phyloP scores from a whole-genome alignment of 2,888 invertebrate species.

The Labia minor region DNA sequence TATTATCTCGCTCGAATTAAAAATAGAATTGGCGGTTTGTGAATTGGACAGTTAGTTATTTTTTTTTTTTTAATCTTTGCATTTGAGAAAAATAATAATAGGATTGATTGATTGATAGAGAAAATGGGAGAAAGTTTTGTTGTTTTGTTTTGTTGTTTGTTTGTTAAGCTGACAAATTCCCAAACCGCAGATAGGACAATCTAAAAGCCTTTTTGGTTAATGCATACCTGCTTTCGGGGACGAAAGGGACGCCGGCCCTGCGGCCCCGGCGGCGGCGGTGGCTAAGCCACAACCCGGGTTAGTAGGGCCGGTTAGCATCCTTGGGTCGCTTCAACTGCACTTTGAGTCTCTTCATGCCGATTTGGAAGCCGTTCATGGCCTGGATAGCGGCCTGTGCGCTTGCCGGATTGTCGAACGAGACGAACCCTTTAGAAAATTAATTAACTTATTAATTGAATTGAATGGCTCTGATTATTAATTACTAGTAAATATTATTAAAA shows the following conservation, averaged over 20 bases:
- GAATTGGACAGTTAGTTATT: too few relatives aligned
- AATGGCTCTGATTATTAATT: too few relatives aligned
- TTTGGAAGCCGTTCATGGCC: conserved; percentile 99
- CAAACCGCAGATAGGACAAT: neutral
- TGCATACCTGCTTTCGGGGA: neutral
- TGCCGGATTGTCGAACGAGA: conserved; percentile 97
- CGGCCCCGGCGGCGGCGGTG: conserved; percentile 29
- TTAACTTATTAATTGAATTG: neutral
- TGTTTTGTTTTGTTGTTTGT: too few relatives aligned
- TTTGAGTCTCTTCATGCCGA: conserved; percentile 99
- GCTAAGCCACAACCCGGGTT: conserved; percentile 57
- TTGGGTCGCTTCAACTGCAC: conserved; percentile 98
- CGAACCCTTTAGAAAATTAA: conserved; percentile 69
- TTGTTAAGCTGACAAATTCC: too few relatives aligned
- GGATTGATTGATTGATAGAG: too few relatives aligned
- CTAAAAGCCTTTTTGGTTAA: neutral
- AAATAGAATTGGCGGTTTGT: too few relatives aligned
- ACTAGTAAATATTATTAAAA: neutral
- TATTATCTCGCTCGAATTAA: too few relatives aligned
- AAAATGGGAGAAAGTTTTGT: too few relatives aligned
- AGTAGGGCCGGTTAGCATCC: conserved; percentile 96
- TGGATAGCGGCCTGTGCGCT: conserved; percentile 98
- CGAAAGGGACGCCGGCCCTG: neutral
- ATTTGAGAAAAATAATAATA: too few relatives aligned
- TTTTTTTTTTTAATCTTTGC: too few relatives aligned